These are phyloP conservation scores for Cheiracanthium punctorium DNA, from an alignment of 2,888 invertebrate species.

Conservation along the genomic window DNA sequence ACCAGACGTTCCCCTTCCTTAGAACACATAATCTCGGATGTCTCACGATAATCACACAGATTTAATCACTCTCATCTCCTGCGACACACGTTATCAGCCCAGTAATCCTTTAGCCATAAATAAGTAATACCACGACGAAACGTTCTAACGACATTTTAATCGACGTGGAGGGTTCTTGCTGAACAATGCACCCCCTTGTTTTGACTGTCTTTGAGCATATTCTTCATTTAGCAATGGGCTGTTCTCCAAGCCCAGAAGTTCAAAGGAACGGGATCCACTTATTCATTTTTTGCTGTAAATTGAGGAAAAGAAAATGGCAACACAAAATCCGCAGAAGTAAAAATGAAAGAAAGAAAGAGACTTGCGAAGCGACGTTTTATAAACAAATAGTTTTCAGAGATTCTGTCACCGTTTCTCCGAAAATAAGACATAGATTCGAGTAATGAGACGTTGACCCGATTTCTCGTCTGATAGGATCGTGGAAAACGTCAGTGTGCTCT, in stretches of 20 bases:
- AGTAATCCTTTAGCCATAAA: not conserved
- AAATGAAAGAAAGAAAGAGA: not conserved
- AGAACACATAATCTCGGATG: too few species aligned
- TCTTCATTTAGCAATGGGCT: not conserved
- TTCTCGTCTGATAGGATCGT: not conserved
- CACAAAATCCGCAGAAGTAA: not conserved
- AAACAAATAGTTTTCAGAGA: not conserved
- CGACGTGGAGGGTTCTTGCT: not conserved
- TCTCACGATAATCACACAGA: too few species aligned
- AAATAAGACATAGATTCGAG: not conserved
- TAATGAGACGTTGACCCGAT: constrained; percentile 9
- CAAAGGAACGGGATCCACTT: not conserved
- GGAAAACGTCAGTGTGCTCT: too few species aligned
- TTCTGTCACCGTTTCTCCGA: not conserved
- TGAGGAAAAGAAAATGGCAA: too few species aligned
- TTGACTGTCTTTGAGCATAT: too few species aligned
- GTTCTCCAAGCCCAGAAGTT: not conserved
- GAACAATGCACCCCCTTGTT: too few species aligned
- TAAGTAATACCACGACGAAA: not conserved
- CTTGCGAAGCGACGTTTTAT: not conserved
- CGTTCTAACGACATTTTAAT: constrained; percentile 3
- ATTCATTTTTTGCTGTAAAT: too few species aligned
- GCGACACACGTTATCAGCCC: too few species aligned
- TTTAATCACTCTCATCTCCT: too few species aligned
- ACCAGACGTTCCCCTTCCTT: too few species aligned